These are phyloP conservation scores for Timema podura DNA, from an alignment of 2,888 invertebrate genomes.

Conservation along the genomic window DNA sequence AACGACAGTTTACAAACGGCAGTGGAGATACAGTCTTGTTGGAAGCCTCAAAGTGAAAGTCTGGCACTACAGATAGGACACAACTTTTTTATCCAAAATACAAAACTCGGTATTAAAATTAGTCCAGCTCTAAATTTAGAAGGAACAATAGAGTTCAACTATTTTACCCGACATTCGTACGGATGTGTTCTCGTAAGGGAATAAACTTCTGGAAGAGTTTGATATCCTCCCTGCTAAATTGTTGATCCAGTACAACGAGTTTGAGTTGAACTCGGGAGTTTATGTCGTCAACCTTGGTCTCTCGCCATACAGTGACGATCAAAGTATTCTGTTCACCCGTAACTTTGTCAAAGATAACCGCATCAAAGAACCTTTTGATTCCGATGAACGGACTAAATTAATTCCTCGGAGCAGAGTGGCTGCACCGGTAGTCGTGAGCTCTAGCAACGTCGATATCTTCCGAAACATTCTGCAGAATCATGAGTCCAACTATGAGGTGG, in stretches of 20 bases:
- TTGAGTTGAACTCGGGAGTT: conserved; percentile 76
- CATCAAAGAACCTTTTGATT: conserved; percentile 79
- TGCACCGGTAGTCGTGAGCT: conserved; percentile 84
- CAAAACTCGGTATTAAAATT: conserved; percentile 69
- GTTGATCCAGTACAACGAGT: conserved; percentile 80
- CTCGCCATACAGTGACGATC: conserved; percentile 79
- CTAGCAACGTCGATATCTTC: conserved; percentile 78
- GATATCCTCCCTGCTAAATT: conserved; percentile 68
- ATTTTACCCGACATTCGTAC: conserved; percentile 74
- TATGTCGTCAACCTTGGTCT: conserved; percentile 85
- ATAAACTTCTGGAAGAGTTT: conserved; percentile 73
- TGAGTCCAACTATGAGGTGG: conserved; percentile 88
- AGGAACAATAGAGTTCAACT: conserved; percentile 80
- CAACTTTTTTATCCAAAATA: conserved; percentile 74
- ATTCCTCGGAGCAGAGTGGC: conserved; percentile 89
- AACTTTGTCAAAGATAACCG: conserved; percentile 84
- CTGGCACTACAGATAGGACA: conserved; percentile 73
- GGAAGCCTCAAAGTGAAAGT: conserved; percentile 55
- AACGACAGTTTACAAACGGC: conserved; percentile 74
- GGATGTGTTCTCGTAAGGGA: conserved; percentile 84
- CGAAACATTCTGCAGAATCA: conserved; percentile 91
- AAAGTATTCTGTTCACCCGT: conserved; percentile 77
- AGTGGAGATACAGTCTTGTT: conserved; percentile 80
- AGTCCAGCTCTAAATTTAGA: conserved; percentile 77
- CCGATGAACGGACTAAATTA: conserved; percentile 61